Conservation (phyloP, 1,140 invertebrate species). For the Nasonia longicornis region DNA sequence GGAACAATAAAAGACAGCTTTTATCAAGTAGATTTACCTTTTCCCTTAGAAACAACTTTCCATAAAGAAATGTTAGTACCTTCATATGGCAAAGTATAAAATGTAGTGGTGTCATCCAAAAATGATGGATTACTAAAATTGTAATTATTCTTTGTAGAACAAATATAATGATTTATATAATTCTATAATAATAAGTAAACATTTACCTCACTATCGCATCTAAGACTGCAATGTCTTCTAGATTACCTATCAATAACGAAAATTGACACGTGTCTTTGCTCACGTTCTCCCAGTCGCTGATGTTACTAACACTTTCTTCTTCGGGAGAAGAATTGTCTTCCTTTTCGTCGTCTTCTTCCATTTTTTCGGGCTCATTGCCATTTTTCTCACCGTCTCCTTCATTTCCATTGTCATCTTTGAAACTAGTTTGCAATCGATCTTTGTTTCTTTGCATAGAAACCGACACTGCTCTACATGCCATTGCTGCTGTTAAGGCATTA, state of each 20-base stretch:
- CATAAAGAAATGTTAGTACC: constrained; percentile 79
- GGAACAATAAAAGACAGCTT: not conserved
- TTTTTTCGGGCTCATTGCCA: constrained; percentile 32
- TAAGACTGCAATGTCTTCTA: constrained; percentile 88
- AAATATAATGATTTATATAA: constrained; percentile 36
- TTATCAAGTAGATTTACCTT: constrained; percentile 69
- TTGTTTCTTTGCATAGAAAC: constrained; percentile 68
- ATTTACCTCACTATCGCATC: constrained; percentile 75
- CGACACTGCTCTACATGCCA: constrained; percentile 81
- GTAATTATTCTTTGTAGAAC: constrained; percentile 18
- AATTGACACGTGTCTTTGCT: constrained; percentile 88
- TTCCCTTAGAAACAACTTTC: constrained; percentile 81
- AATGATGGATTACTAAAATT: constrained; percentile 61
- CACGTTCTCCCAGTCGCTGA: constrained; percentile 84
- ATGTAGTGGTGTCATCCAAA: constrained; percentile 56
- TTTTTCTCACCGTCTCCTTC: constrained; percentile 32
- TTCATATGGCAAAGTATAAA: constrained; percentile 71
- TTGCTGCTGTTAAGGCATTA: constrained; percentile 79
- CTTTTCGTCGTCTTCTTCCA: constrained; percentile 39
- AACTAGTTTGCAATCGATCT: constrained; percentile 55
- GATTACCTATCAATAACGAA: constrained; percentile 86
- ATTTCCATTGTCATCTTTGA: constrained; percentile 55
- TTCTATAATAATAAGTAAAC: constrained; percentile 51
- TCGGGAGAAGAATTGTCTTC: constrained; percentile 55
- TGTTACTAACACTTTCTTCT: constrained; percentile 67